Base-by-base conservation (phyloP, 2,888 invertebrate genomes). In the Aleiodes leptofemur region DNA sequence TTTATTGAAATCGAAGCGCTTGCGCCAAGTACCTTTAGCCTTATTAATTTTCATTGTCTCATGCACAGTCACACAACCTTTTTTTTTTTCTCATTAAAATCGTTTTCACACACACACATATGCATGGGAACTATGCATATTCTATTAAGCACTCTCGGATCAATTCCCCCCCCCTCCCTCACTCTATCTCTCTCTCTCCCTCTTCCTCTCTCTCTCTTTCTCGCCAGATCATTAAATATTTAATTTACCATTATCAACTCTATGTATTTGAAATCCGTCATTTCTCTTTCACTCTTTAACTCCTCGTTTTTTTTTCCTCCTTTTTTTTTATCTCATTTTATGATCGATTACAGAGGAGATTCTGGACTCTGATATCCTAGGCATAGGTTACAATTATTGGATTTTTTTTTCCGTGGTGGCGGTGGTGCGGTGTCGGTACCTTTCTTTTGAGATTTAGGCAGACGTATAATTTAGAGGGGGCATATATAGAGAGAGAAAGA, bases 91-190 rank as follows among this genome's bases (percentile, higher is more conserved):
- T 64, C 48, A 64, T 64, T 64, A 64, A 43, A 16, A 38, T 23
- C 8, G 4, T 23, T 23, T 16, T 43, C 14, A 64, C 43, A 14
- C 16, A 13, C 14, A 14, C 23, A 64, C 43, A 34, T 48, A 38
- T 11, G 43, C 16, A 16, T 2, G 6, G 6, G 9, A 38, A 13
- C 16, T 64, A 64, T 64, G 61, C 61, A 79, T 79, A 76, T 79
- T 79, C 75, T 71, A 76, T 77, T 6, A 71, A 73, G 77, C 74
- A 79, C 78, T 76, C 76, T 79, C 75, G 77, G 77, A 77, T 79
- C 79, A 79, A 76, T 79, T 78, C 73, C 38, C 64, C 38, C 51
- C 71, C 13, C 72, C 16, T 75, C 38, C 64, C 38, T 55, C 71
- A 13, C 72, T 34, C 59, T 14, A 48, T 14, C 59, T 55, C 61